Evolutionary conservation across 2,113 vertebrate genomes (phyloP), one percentile per base, ranked within the genome.

Genomic region (Syrmaticus mikado): DNA sequence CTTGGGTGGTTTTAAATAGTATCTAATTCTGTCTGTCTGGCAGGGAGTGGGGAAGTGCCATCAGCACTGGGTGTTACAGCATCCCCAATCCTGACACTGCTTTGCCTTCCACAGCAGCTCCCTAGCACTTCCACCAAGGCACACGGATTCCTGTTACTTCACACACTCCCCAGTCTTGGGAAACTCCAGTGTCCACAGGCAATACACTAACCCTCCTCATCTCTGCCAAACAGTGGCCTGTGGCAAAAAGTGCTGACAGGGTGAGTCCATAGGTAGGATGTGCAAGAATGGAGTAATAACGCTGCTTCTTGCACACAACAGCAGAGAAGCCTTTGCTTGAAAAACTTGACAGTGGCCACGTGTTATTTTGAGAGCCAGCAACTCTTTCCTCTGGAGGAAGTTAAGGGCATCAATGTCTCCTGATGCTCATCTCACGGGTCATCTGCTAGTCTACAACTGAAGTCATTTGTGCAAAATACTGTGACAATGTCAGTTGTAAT

Each of bases 401-500:
- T 78, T 85, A 14, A 79, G 76, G 62, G 72, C 58, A 71, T 1
- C 34, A 30, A 15, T 72, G 81, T 64, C 76, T 88, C 72, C 41
- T 43, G 72, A 62, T 64, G 84, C 76, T 75, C 64, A 43, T 82
- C 88, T 85, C 80, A 75, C 52, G 87, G 80, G 76, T 88, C 76
- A 76, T 62, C 60, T 62, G 53, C n/a, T 64, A 73, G 52, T 58
- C 81, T 50, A 77, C 61, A 32, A 71, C 4, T 32, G 85, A 82
- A 75, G 71, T 65, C 50, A 55, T 85, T 74, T 73, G 58, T 87
- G 87, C 45, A 86, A 83, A 78, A 71, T 48, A 12, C n/a, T 27
- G 82, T 72, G 85, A 86, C 91, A 71, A 25, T 32, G 78, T 91
- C 88, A 79, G 82, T 62, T 85, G 74, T 82, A 94, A 87, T 92